phyloP scores from a whole-genome alignment of 2,797 vertebrate genomes.

The Toxotes lorentzi region DNA sequence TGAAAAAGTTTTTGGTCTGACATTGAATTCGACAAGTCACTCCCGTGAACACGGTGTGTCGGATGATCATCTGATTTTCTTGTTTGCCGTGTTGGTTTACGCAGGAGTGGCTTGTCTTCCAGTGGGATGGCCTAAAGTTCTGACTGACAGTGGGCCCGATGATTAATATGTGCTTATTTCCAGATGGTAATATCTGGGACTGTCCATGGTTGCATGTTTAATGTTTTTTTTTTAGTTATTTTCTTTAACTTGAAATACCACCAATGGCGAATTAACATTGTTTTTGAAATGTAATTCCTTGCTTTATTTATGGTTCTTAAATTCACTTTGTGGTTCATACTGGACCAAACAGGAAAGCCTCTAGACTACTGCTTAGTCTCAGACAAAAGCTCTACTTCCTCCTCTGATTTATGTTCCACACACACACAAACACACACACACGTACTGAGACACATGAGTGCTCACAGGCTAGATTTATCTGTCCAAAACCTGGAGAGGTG shows the following conservation, averaged over 20 bases:
- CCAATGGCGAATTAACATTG: not conserved
- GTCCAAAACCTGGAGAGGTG: not conserved
- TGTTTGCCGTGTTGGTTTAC: slow-evolving; percentile 55
- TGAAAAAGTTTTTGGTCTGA: slow-evolving; percentile 71
- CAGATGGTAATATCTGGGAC: not conserved
- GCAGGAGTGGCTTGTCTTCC: slow-evolving; percentile 61
- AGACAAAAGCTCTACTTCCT: slow-evolving; percentile 74
- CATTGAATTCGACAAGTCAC: slow-evolving; percentile 55
- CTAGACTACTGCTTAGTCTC: slow-evolving; percentile 50
- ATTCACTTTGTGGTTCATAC: not conserved
- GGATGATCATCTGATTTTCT: slow-evolving; percentile 57
- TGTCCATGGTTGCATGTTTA: not conserved
- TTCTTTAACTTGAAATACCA: not conserved
- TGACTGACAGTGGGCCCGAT: slow-evolving; percentile 28
- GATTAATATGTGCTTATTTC: slow-evolving; percentile 18
- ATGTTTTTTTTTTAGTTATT: not conserved
- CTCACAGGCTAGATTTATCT: not conserved
- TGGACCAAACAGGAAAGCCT: slow-evolving; percentile 69
- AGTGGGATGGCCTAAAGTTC: slow-evolving; percentile 47
- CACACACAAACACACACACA: not conserved
- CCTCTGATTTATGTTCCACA: slow-evolving; percentile 48
- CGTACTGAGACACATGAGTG: not conserved
- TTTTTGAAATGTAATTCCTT: not conserved
- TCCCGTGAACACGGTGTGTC: slow-evolving; percentile 49
- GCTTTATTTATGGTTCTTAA: not conserved